Base-by-base conservation (phyloP, 2,888 invertebrate genomes). In the Lampropteryx suffumata region DNA sequence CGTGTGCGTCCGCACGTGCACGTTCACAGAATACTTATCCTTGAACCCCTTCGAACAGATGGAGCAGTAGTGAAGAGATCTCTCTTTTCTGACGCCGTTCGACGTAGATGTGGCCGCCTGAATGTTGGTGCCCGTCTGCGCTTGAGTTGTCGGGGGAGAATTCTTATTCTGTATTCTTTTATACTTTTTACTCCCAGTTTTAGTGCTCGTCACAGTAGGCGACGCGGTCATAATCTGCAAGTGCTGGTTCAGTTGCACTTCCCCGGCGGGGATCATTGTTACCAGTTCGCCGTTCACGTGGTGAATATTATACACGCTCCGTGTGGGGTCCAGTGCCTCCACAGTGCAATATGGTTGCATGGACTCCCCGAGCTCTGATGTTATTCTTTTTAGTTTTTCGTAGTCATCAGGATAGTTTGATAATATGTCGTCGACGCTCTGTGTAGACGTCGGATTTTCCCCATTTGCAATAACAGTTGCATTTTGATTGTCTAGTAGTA, bases 21-120 rank as follows among this genome's bases (percentile, higher is more conserved):
- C 99, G 80, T 99, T 99, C 47, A 99, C 97, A 55, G 98, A 96
- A 92, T 99, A 99, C 82, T 97, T 97, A 83, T 97, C 97, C 83
- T 97, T 97, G 85, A 97, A 97, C 3, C 97, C 97, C 78, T 97
- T 97, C 67, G 96, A 96, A 84, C 97, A 98, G 82, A 99, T 96
- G 79, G 96, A 94, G 91, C 99, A 94, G 84, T 98, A 95, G 84
- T 99, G 95, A 61, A 98, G 85, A 52, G 97, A 95, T 65, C 97
- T 92, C 76, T 97, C 97, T 74, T 97, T 97, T 8, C 96, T 91
- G 10, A 94, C 94, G n/a, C 94, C 93, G 62, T 94, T 94, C 46
- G 94, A 94, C 26, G 93, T 93, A 8, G 93, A 92, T 9, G 92
- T 92, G 28, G 92, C 92, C 42, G 84, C 87, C 65, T 88, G 90